Evolutionary conservation across 1,140 invertebrate species (phyloP).

Genomic region (Drosophila pachea): DNA sequence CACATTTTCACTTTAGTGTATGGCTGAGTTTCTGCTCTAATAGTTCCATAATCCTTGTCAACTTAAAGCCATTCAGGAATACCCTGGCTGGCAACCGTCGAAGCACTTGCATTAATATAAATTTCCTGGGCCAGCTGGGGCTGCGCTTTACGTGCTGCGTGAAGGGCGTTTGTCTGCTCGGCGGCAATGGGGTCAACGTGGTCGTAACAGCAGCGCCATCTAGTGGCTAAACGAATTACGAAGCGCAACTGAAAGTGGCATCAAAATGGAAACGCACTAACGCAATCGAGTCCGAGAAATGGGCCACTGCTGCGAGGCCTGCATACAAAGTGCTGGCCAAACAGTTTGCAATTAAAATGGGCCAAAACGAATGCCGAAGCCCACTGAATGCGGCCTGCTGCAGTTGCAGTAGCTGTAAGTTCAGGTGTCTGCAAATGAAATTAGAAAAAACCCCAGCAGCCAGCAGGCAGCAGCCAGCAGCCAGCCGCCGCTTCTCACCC

Average conservation of each 20-base stretch:
- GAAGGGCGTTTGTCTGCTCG: constrained; percentile 18
- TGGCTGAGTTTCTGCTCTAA: too few species aligned
- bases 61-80: too few species aligned
- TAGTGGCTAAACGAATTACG: constrained; percentile 71
- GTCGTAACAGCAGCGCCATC: constrained; percentile 53
- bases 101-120: neutral
- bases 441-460: constrained; percentile 42
- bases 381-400: constrained; percentile 29
- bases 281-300: constrained; percentile 10
- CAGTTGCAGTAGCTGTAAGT: constrained; percentile 24
- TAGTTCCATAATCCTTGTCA: too few species aligned
- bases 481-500: too few species aligned
- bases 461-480: too few species aligned
- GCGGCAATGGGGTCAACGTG: constrained; percentile 66
- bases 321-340: constrained; percentile 69
- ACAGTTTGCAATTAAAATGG: constrained; percentile 68
- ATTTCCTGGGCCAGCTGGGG: neutral
- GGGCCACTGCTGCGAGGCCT: constrained; percentile 19
- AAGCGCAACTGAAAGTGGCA: constrained; percentile 58
- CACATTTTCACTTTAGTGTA: too few species aligned
- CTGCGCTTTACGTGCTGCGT: constrained; percentile 25
- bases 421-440: constrained; percentile 65
- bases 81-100: too few species aligned
- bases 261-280: constrained; percentile 61
- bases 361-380: constrained; percentile 49